phyloP scores from a whole-genome alignment of 2,797 vertebrate species.

The Lutjanus argentimaculatus region DNA sequence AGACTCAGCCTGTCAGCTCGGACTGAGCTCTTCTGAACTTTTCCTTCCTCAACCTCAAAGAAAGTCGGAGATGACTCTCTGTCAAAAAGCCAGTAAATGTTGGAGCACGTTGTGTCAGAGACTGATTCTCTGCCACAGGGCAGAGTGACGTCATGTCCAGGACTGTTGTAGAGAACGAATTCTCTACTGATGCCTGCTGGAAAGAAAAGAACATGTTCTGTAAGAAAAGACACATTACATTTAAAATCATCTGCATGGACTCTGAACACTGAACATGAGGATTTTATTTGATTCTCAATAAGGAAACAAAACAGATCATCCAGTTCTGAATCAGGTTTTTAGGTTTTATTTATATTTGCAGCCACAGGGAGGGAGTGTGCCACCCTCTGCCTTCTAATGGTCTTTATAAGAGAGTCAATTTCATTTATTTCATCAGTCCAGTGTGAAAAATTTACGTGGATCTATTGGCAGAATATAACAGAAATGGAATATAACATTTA shows the following conservation, averaged over 20 bases:
- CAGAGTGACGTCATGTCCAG: not conserved
- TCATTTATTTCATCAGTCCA: not conserved
- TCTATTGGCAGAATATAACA: too few species aligned
- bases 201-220: constrained; percentile 1
- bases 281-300: not conserved
- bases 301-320: not conserved
- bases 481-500: too few species aligned
- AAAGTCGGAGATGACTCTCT: fast-evolving
- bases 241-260: not conserved
- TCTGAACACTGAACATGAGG: not conserved
- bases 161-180: fast-evolving
- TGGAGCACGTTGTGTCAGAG: not conserved
- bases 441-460: too few species aligned
- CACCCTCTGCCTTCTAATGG: not conserved
- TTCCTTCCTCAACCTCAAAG: fast-evolving
- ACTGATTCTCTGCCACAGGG: fast-evolving
- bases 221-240: not conserved
- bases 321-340: not conserved
- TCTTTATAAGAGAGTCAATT: not conserved
- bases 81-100: fast-evolving
- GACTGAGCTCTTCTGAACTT: fast-evolving
- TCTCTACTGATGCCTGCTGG: not conserved
- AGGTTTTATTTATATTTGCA: not conserved
- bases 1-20: constrained; percentile 16
- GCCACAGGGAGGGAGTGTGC: not conserved